Conservation (phyloP, 2,797 vertebrate species). For the Pogoniulus pusillus region DNA sequence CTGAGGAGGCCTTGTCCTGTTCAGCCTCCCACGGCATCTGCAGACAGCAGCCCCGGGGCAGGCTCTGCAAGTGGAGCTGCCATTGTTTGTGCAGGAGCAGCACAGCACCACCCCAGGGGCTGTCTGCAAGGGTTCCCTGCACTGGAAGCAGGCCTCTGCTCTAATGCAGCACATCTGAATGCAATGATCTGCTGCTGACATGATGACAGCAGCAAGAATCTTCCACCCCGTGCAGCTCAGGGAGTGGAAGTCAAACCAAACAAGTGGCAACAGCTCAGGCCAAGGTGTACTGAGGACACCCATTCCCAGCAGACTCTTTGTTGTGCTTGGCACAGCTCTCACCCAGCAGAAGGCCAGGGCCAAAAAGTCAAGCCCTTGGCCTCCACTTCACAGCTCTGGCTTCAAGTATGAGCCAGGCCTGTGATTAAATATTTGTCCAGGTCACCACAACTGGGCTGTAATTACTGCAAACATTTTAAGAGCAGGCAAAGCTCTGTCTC, state of each 20-base stretch:
- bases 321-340: constrained; percentile 61
- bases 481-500: constrained; percentile 15
- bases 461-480: constrained; percentile 39
- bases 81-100: constrained; percentile 5
- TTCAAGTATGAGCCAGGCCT: constrained; percentile 47
- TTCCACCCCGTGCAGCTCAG: neutral
- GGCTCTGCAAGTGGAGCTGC: neutral
- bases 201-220: constrained; percentile 45
- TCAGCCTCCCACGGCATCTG: neutral
- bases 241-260: constrained; percentile 42
- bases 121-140: neutral
- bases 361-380: constrained; percentile 39
- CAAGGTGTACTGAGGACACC: constrained; percentile 66
- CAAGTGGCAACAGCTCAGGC: neutral
- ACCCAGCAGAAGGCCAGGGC: neutral
- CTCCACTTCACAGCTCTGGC: constrained; percentile 51
- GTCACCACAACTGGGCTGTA: constrained; percentile 51
- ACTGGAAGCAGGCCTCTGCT: constrained; percentile 44
- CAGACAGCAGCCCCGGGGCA: neutral
- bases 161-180: constrained; percentile 20
- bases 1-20: neutral
- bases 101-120: neutral
- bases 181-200: constrained; percentile 21
- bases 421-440: constrained; percentile 62
- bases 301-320: neutral